phyloP scores from a whole-genome alignment of 2,797 vertebrate genomes.

The Cirrhinus mrigala region DNA sequence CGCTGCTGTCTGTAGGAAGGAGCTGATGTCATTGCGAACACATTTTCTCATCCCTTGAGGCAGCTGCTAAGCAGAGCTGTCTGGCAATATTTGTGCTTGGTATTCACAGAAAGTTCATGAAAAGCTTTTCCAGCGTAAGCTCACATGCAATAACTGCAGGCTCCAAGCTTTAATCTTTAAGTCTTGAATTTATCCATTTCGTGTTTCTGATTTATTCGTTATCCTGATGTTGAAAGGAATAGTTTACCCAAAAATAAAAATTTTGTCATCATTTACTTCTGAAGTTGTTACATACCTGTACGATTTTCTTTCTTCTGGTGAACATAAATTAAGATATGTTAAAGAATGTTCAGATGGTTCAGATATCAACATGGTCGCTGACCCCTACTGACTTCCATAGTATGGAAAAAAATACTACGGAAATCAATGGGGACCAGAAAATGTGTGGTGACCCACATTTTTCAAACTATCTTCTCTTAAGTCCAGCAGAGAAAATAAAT shows the following conservation, averaged over 20 bases:
- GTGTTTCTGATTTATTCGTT: not conserved
- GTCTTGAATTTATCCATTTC: not conserved
- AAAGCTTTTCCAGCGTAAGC: slow-evolving; percentile 33
- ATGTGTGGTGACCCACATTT: not conserved
- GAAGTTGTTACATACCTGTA: not conserved
- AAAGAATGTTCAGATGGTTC: not conserved
- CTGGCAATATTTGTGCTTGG: slow-evolving; percentile 49
- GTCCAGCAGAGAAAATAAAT: no score
- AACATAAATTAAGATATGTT: not conserved
- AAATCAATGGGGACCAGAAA: not conserved
- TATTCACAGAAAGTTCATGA: slow-evolving; percentile 33
- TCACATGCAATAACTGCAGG: slow-evolving; percentile 40
- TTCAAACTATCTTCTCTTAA: not conserved
- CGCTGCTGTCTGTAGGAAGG: slow-evolving; percentile 39
- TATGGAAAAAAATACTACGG: not conserved
- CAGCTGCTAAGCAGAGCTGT: slow-evolving; percentile 54
- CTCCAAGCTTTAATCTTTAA: slow-evolving; percentile 4
- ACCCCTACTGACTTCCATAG: not conserved
- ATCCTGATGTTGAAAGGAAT: not conserved
- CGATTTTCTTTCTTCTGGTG: not conserved
- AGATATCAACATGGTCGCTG: not conserved
- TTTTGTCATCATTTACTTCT: not conserved
- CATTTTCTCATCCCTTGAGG: slow-evolving; percentile 50
- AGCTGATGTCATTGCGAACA: slow-evolving; percentile 62
- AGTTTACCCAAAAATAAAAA: not conserved